Evolutionary conservation across 2,888 invertebrate genomes (phyloP), one percentile per base, ranked within the genome.

Genomic region (Netelia virgata): DNA sequence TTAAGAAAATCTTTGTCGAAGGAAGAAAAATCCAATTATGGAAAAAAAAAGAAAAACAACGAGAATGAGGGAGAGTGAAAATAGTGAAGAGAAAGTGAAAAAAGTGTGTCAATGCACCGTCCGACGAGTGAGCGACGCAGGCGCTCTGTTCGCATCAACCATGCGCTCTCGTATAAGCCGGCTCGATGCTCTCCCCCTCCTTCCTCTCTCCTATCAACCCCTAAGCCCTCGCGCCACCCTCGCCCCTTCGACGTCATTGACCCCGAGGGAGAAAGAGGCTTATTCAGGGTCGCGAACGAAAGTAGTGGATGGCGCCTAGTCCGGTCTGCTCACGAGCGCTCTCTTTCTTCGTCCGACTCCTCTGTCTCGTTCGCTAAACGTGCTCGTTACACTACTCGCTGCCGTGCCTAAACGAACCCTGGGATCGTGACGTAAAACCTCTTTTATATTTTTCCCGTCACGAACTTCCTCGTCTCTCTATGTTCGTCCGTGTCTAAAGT

Each of bases 241-340:
- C 20, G 23, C 53, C n/a, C 70, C 68, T 10, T 11, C 23, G 50
- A 75, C 86, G 86, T 80, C 87, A 86, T 86, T 87, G 87, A 84
- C 87, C 86, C 81, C 85, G 85, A 82, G 75, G 84, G 79, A 72
- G 55, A 72, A 86, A 82, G 76, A 79, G 83, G 61, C 66, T 82
- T 57, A 43, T 76, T 86, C 78, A 83, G 77, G 86, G 79, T 86
- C 83, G 73, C 69, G 18, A 72, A 72, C 81, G 76, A 74, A 81
- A 86, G 83, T 78, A 80, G 70, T 61, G 1, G 36, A 80, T 72
- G 47, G 47, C 43, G 66, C 47, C 41, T 69, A 50, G 16, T n/a
- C 14, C 59, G 11, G 70, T 50, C 50, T 66, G 3, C 36, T 47
- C 50, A 10, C 5, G 28, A 28, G 28, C 28, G 9, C 47, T 68